A percentile compares a stretch with the other conserved stretches of the same genome.
Evolutionary conservation across 2,888 invertebrate genomes (phyloP).

Genomic region (Cephus pygmeus): DNA sequence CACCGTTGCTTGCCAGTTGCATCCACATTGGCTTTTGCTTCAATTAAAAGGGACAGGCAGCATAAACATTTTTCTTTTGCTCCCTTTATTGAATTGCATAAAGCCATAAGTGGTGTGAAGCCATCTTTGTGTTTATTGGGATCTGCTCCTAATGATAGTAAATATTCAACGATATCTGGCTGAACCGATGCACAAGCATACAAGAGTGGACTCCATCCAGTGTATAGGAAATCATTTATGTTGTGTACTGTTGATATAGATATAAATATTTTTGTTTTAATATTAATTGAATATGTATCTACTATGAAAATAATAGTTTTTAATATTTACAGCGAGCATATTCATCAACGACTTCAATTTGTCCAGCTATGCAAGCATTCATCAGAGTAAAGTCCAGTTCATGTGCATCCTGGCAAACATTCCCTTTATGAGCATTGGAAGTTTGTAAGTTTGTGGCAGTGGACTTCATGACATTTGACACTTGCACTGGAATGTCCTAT

Average conservation of each 20-base stretch:
- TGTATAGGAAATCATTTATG: constrained; percentile 66
- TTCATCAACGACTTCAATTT: constrained; percentile 39
- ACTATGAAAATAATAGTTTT: background rate
- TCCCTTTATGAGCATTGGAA: too few species aligned
- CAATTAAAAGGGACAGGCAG: constrained; percentile 68
- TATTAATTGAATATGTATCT: background rate
- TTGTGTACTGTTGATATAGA: constrained; percentile 45
- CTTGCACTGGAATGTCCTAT: too few species aligned
- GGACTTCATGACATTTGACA: too few species aligned
- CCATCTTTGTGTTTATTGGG: constrained; percentile 70
- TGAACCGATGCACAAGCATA: constrained; percentile 73
- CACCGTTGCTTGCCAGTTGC: constrained; percentile 67
- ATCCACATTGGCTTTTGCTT: constrained; percentile 69
- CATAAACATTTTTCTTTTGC: constrained; percentile 63
- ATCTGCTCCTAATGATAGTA: constrained; percentile 71
- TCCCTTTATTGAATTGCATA: constrained; percentile 68
- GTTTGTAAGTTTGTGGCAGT: too few species aligned
- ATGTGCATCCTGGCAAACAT: constrained; percentile 22
- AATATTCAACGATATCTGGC: constrained; percentile 67
- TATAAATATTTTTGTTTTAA: background rate
- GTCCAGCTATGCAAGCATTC: constrained; percentile 49
- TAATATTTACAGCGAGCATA: constrained; percentile 44
- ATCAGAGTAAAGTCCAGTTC: constrained; percentile 34
- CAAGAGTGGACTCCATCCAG: constrained; percentile 73
- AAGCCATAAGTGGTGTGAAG: constrained; percentile 74